Evolutionary conservation across 2,113 vertebrate species (phyloP), one percentile per base, ranked within the genome.

Genomic region (Solea solea): DNA sequence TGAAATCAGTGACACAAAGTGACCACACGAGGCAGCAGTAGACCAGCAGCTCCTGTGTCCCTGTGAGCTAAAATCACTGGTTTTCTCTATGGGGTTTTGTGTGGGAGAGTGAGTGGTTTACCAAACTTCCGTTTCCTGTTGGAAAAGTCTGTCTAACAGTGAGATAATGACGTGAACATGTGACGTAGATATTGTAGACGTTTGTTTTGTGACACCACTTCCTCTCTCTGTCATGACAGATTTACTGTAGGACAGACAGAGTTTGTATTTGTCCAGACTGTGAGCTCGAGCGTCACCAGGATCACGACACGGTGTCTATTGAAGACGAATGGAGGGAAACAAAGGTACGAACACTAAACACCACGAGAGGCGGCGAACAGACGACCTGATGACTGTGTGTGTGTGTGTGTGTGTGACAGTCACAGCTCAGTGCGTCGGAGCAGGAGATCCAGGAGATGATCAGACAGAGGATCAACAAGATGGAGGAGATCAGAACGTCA

Each of bases 261-360:
- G 60, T 70, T 8, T 91, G 84, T 9, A 86, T 94, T 40, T 93
- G 92, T 72, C 80, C 79, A 2, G 73, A 89, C 4, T 94, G 93
- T 40, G 78, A 62, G 45, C 54, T 63, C 1, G 46, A 57, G 15
- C 72, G 87, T 4, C 93, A 94, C 27, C 59, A 64, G 0, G 84
- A 60, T 7, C 92, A 93, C 40, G 65, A 89, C 44, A 88, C 87
- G 0, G 72, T 86, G 52, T 58, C 82, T 0, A 12, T 90, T 0
- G 88, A 92, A 64, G 70, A 76, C 0, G 81, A 92, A 50, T 93
- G 89, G 87, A 79, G 57, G 16, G 72, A 83, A 9, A 90, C 56
- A n/a, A 91, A 93, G 92, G 80, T 89, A 41, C 10, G 34, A 34
- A 34, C 34, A 34, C 34, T 4, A 34, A 34, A 34, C 34, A 34